phyloP scores from a whole-genome alignment of 2,888 invertebrate genomes.

The Ectemnius lituratus region DNA sequence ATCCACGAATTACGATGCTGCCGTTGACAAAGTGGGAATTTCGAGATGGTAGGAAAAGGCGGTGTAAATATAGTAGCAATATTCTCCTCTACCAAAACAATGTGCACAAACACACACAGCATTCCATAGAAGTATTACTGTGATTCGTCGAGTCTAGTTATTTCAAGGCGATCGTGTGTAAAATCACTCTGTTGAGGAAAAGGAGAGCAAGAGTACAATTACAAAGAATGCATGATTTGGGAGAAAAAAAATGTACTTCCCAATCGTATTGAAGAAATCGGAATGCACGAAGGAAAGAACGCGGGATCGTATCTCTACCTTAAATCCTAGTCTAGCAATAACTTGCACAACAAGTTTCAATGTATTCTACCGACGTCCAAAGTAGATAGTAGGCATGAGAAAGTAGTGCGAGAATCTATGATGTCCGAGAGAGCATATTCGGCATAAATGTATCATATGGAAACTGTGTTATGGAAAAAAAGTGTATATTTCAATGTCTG shows the following conservation, averaged over 20 bases:
- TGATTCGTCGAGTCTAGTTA: conserved; percentile 50
- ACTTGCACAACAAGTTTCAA: conserved; percentile 62
- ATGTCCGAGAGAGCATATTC: conserved; percentile 18
- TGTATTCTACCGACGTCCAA: conserved; percentile 62
- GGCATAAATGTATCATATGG: conserved; percentile 40
- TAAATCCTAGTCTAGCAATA: conserved; percentile 60
- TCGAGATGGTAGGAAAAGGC: not conserved
- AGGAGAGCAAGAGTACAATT: not conserved
- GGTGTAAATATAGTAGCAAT: conserved; percentile 24
- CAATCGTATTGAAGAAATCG: not conserved
- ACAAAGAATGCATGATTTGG: not conserved
- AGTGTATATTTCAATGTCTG: conserved; percentile 37
- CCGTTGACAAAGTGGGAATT: too few species aligned
- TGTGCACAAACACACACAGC: conserved; percentile 13
- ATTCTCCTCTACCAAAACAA: too few species aligned
- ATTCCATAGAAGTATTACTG: conserved; percentile 59
- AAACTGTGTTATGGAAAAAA: conserved; percentile 18
- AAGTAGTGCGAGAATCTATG: conserved; percentile 32
- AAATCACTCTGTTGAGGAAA: not conserved
- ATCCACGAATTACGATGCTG: too few species aligned
- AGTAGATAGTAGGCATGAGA: conserved; percentile 45
- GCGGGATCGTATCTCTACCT: conserved; percentile 16
- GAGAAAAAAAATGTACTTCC: too few species aligned
- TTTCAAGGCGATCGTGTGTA: not conserved
- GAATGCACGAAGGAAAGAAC: conserved; percentile 2